Conservation (phyloP, 1,140 invertebrate species). For the Brachionus rotundiformis region DNA sequence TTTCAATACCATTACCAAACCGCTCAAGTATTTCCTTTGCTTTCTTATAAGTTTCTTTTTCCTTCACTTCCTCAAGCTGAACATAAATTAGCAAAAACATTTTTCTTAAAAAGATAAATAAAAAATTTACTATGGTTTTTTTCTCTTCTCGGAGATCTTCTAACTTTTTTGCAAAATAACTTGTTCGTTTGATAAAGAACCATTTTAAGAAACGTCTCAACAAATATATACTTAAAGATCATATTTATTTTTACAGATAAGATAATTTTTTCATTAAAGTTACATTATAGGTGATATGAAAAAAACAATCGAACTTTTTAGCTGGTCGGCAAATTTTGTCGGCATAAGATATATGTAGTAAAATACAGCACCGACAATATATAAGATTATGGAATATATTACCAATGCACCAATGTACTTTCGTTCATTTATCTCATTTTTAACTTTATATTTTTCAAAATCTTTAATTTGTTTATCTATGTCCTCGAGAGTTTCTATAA, state of each 20-base stretch:
- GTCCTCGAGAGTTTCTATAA: conserved; percentile 72
- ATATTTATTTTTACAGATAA: conserved; percentile 14
- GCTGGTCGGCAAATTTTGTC: conserved; percentile 70
- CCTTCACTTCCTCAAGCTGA: conserved; percentile 86
- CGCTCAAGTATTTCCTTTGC: conserved; percentile 87
- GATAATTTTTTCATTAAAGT: conserved; percentile 60
- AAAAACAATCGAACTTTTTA: conserved; percentile 74
- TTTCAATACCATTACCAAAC: conserved; percentile 69
- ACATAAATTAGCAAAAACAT: too few relatives aligned
- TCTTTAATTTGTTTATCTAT: conserved; percentile 75
- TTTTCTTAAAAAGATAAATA: conserved; percentile 43
- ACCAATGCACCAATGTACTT: conserved; percentile 77
- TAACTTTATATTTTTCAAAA: conserved; percentile 76
- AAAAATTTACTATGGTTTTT: conserved; percentile 72
- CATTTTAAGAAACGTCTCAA: conserved; percentile 75
- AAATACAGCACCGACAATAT: conserved; percentile 73
- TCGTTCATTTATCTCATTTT: conserved; percentile 77
- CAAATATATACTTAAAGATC: conserved; percentile 69
- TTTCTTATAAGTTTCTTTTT: conserved; percentile 95
- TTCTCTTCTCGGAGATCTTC: conserved; percentile 75
- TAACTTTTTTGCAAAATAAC: conserved; percentile 73
- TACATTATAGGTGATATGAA: conserved; percentile 77
- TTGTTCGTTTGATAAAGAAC: conserved; percentile 79
- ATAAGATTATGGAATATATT: conserved; percentile 77
- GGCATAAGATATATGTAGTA: conserved; percentile 80